phyloP scores from a whole-genome alignment of 2,888 invertebrate species.

The Coecobrya sp. region DNA sequence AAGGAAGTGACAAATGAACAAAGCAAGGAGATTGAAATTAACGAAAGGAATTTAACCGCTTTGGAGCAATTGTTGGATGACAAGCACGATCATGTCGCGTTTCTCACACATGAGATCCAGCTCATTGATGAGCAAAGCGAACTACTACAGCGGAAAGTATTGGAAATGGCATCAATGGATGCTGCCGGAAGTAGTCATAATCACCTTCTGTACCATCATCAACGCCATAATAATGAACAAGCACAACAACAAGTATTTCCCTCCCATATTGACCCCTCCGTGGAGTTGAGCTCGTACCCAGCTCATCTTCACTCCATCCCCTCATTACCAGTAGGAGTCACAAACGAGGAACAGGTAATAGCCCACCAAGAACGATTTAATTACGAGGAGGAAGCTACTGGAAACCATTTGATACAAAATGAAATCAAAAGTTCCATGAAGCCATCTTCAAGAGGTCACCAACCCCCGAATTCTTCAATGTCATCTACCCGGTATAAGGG shows the following conservation, averaged over 20 bases:
- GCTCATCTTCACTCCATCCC: neutral
- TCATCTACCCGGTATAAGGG: slow-evolving; percentile 29
- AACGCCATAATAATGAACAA: neutral
- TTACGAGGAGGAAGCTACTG: neutral
- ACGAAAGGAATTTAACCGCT: slow-evolving; percentile 87
- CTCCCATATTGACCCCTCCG: neutral
- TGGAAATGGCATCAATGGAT: slow-evolving; percentile 34
- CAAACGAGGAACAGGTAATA: neutral
- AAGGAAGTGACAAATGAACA: slow-evolving; percentile 85
- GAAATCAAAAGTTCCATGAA: neutral
- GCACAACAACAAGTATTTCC: neutral
- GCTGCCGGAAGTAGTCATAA: neutral
- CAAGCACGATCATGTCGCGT: slow-evolving; percentile 82
- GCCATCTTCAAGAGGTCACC: neutral
- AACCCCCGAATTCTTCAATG: neutral
- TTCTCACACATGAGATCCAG: slow-evolving; percentile 83
- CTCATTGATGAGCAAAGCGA: slow-evolving; percentile 82
- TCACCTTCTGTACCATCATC: neutral
- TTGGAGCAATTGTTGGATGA: slow-evolving; percentile 87
- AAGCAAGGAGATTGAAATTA: slow-evolving; percentile 87
- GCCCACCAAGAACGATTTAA: slow-evolving; percentile 17
- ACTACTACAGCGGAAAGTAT: slow-evolving; percentile 65
- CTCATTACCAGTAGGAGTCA: neutral
- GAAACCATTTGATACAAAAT: slow-evolving; percentile 5
- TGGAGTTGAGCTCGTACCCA: neutral